These are phyloP conservation scores for Zhuqinia jingwanae DNA, from an alignment of 2,888 invertebrate species.

Conservation along the genomic window DNA sequence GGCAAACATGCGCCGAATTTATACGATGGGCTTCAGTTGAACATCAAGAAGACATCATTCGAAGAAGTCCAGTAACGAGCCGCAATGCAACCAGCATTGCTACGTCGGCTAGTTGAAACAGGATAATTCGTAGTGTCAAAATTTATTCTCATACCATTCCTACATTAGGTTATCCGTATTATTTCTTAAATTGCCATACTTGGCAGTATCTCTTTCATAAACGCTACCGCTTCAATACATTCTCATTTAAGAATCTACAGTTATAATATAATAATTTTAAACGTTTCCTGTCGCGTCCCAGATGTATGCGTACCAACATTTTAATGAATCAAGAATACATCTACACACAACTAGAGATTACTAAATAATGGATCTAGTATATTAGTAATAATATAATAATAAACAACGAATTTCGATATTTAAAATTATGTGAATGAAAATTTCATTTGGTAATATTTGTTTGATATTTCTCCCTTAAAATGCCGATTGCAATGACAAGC, in stretches of 20 bases:
- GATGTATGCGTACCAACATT: no score
- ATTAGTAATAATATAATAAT: no score
- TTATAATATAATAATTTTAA: conserved; percentile 40
- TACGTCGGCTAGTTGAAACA: conserved; percentile 53
- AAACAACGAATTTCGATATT: no score
- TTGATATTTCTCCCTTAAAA: conserved; percentile 3
- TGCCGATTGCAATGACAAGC: background rate
- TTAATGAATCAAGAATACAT: no score
- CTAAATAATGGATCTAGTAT: no score
- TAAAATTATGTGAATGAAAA: background rate
- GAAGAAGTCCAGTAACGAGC: conserved; percentile 64
- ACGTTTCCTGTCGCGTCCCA: background rate
- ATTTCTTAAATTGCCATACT: conserved; percentile 15
- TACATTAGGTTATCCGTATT: background rate
- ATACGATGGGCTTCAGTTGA: conserved; percentile 77
- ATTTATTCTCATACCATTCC: conserved; percentile 23
- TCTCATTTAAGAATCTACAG: no score
- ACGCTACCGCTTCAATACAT: background rate
- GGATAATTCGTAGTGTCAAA: background rate
- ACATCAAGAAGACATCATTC: conserved; percentile 69
- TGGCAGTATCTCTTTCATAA: conserved; percentile 3
- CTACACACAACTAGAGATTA: no score
- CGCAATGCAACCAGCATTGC: conserved; percentile 56
- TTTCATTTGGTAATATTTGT: no score
- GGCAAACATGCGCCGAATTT: conserved; percentile 79